phyloP scores from a whole-genome alignment of 1,140 invertebrate genomes.

The Rhyzopertha dominica region DNA sequence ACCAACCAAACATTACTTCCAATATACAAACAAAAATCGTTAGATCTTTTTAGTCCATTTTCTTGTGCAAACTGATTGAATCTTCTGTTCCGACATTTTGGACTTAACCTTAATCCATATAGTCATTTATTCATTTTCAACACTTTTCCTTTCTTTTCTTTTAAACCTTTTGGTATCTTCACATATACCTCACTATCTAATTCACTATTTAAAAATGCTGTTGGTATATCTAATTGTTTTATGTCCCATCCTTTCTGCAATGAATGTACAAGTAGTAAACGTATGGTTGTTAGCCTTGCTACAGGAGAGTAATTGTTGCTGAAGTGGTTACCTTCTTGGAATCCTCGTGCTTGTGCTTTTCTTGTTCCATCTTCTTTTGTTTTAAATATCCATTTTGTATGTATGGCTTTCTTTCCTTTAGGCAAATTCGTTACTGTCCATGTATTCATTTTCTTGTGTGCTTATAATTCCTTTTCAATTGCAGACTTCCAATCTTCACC shows the following conservation, averaged over 20 bases:
- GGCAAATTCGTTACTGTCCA: conserved; percentile 1
- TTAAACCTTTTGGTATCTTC: conserved; percentile 26
- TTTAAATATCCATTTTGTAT: conserved; percentile 4
- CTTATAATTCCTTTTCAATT: conserved; percentile 3
- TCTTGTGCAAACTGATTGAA: conserved; percentile 15
- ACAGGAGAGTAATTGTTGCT: conserved; percentile 29
- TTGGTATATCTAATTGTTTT: conserved; percentile 29
- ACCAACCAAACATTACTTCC: conserved; percentile 5
- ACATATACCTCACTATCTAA: conserved; percentile 25
- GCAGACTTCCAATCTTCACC: background rate
- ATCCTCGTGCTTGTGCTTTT: conserved; percentile 23
- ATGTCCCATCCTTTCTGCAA: conserved; percentile 23
- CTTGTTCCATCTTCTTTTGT: conserved; percentile 6
- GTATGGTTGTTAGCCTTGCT: conserved; percentile 27
- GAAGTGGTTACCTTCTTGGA: conserved; percentile 22
- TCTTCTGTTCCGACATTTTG: conserved; percentile 23
- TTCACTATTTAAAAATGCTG: conserved; percentile 28
- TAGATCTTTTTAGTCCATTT: conserved; percentile 16
- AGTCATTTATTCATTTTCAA: conserved; percentile 25
- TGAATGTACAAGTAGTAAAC: conserved; percentile 17
- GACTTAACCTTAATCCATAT: conserved; percentile 23
- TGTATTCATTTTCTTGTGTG: background rate
- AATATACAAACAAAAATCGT: conserved; percentile 9
- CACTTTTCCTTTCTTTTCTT: conserved; percentile 10
- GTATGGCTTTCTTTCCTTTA: background rate